Percentiles rank a stretch among this genome's conserved stretches.
Evolutionary conservation across 2,888 invertebrate genomes (phyloP).

Genomic region (Drosophila fulvimacula): DNA sequence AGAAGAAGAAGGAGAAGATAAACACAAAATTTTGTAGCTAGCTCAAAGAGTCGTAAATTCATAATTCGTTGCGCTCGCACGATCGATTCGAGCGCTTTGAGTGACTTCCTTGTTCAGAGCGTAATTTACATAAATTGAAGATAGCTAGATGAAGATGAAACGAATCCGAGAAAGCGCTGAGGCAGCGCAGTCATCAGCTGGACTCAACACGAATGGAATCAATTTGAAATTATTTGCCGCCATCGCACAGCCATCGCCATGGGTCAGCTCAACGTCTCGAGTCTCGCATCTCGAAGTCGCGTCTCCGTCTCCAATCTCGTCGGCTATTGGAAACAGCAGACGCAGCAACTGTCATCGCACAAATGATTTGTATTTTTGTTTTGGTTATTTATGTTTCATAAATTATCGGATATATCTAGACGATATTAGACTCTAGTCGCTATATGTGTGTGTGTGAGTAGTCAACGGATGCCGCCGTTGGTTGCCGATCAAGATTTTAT

Average conservation of each 20-base stretch:
- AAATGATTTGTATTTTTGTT: slow-evolving; percentile 84
- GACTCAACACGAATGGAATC: slow-evolving; percentile 64
- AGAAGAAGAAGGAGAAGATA: background rate
- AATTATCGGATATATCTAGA: slow-evolving; percentile 82
- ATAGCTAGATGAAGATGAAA: slow-evolving; percentile 70
- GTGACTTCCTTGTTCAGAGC: slow-evolving; percentile 71
- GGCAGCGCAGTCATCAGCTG: slow-evolving; percentile 50
- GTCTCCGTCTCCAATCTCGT: slow-evolving; percentile 6
- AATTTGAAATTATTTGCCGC: slow-evolving; percentile 62
- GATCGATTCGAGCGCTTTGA: slow-evolving; percentile 43
- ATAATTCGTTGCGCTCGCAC: slow-evolving; percentile 72
- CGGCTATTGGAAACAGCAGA: slow-evolving; percentile 57
- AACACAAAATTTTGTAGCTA: slow-evolving; percentile 46
- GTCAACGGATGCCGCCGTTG: slow-evolving; percentile 60
- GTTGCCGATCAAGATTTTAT: slow-evolving; percentile 77
- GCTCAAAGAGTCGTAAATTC: slow-evolving; percentile 59
- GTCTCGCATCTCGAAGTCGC: slow-evolving; percentile 3
- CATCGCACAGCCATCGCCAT: slow-evolving; percentile 27
- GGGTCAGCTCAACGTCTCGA: slow-evolving; percentile 22
- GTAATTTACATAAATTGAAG: slow-evolving; percentile 77
- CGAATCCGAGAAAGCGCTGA: slow-evolving; percentile 51
- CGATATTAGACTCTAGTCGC: slow-evolving; percentile 29
- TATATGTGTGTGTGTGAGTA: slow-evolving; percentile 29
- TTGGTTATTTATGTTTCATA: slow-evolving; percentile 84
- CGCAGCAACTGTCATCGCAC: slow-evolving; percentile 82